A percentile compares a stretch with the other conserved stretches of the same genome.
phyloP scores from a whole-genome alignment of 2,797 vertebrate genomes.

The Tolypeutes matacus region DNA sequence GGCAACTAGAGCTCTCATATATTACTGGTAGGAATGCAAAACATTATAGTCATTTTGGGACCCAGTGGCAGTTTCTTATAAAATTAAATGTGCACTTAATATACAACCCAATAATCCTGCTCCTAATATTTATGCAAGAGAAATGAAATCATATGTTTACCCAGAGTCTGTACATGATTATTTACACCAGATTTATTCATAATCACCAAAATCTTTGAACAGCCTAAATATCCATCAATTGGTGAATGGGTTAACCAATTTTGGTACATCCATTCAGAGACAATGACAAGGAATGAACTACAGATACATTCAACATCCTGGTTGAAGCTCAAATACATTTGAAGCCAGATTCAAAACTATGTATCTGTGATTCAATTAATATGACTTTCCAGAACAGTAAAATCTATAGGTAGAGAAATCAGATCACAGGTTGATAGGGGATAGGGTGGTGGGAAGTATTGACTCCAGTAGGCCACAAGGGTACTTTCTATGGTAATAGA shows the following conservation, averaged over 20 bases:
- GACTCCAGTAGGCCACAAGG: not conserved
- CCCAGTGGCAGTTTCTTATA: not conserved
- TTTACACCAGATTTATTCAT: slow-evolving; percentile 42
- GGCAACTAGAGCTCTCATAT: not conserved
- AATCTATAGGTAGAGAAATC: not conserved
- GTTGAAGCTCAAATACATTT: not conserved
- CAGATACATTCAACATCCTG: not conserved
- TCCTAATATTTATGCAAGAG: not conserved
- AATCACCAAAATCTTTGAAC: not conserved
- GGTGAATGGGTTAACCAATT: not conserved
- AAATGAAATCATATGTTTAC: slow-evolving; percentile 43
- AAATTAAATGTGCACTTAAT: not conserved
- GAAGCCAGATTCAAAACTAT: not conserved
- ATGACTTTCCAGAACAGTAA: not conserved
- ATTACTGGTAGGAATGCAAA: not conserved
- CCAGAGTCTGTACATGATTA: not conserved
- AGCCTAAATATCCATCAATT: not conserved
- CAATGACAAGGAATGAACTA: not conserved
- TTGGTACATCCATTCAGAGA: not conserved
- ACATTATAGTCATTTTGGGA: not conserved
- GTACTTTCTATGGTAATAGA: not conserved
- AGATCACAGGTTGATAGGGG: not conserved
- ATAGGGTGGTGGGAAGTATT: not conserved
- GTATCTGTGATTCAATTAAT: not conserved
- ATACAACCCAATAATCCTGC: not conserved